Conservation (phyloP, 2,113 vertebrate species). For the Notothenia rossii region DNA sequence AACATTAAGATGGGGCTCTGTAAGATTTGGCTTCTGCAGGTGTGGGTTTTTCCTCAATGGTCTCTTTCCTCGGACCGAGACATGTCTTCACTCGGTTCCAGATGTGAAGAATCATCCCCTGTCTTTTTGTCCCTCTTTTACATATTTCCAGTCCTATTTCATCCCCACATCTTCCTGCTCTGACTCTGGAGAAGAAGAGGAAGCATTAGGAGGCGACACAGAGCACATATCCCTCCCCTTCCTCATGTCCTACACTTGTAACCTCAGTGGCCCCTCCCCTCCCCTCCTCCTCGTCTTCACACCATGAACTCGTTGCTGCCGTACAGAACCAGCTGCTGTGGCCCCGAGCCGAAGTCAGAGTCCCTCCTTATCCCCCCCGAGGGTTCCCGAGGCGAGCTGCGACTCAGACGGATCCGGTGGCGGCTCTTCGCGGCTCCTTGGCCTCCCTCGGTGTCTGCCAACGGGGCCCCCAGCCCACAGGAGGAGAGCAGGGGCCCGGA, state of each 20-base stretch:
- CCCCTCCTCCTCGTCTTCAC: constrained; percentile 73
- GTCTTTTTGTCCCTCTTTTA: constrained; percentile 17
- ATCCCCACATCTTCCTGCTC: not conserved
- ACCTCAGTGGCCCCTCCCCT: not conserved
- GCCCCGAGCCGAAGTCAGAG: constrained; percentile 79
- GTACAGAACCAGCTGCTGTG: constrained; percentile 90
- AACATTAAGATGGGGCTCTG: constrained; percentile 49
- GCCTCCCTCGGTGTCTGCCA: constrained; percentile 57
- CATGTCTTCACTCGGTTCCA: too few species aligned
- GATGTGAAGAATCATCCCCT: not conserved
- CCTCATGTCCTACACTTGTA: constrained; percentile 13
- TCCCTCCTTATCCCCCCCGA: constrained; percentile 85
- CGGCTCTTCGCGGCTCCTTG: constrained; percentile 80
- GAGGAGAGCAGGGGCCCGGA: constrained; percentile 90
- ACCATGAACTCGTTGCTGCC: constrained; percentile 97
- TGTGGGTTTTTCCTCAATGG: constrained; percentile 20
- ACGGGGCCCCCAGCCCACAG: constrained; percentile 63
- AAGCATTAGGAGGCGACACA: constrained; percentile 10
- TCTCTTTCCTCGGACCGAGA: not conserved
- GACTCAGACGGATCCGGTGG: constrained; percentile 89
- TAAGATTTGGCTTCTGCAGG: constrained; percentile 67
- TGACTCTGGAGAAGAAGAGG: constrained; percentile 37
- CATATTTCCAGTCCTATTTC: not conserved
- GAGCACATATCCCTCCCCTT: constrained; percentile 17
- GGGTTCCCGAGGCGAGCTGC: constrained; percentile 89